Conservation (phyloP, 2,888 invertebrate species). For the Lithophane ornitopus region DNA sequence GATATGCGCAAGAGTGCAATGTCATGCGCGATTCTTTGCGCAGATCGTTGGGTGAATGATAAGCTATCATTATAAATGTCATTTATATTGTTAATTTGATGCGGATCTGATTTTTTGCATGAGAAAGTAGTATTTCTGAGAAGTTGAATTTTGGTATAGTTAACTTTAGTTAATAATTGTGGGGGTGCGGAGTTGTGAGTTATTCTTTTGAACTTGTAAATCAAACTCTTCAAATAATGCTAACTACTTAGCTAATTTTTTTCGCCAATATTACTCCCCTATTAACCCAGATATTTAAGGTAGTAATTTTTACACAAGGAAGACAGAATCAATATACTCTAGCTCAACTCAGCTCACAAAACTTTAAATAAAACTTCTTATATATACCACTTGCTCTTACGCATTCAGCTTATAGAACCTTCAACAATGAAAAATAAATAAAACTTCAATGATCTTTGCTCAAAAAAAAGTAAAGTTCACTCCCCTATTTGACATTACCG, state of each 20-base stretch:
- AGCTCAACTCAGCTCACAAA: background rate
- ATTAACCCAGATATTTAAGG: too few relatives aligned
- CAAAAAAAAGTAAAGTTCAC: constrained; percentile 60
- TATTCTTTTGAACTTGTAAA: background rate
- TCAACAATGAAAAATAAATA: constrained; percentile 20
- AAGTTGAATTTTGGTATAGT: constrained; percentile 31
- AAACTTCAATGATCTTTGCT: constrained; percentile 41
- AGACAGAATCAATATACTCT: background rate
- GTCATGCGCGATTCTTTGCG: constrained; percentile 83
- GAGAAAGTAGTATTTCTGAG: constrained; percentile 37
- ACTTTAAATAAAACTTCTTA: background rate
- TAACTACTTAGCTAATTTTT: background rate
- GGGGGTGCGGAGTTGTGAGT: background rate
- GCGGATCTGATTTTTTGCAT: constrained; percentile 67
- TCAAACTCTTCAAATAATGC: background rate
- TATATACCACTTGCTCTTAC: background rate
- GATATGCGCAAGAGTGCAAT: constrained; percentile 70
- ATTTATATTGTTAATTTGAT: constrained; percentile 78
- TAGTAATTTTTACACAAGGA: background rate
- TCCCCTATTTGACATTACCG: constrained; percentile 75
- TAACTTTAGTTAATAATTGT: constrained; percentile 23
- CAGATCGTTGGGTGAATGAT: constrained; percentile 80
- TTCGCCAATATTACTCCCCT: background rate
- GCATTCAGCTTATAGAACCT: constrained; percentile 6
- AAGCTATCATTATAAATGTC: constrained; percentile 84